Conservation (phyloP, 1,140 invertebrate genomes). For the Cydia splendana region DNA sequence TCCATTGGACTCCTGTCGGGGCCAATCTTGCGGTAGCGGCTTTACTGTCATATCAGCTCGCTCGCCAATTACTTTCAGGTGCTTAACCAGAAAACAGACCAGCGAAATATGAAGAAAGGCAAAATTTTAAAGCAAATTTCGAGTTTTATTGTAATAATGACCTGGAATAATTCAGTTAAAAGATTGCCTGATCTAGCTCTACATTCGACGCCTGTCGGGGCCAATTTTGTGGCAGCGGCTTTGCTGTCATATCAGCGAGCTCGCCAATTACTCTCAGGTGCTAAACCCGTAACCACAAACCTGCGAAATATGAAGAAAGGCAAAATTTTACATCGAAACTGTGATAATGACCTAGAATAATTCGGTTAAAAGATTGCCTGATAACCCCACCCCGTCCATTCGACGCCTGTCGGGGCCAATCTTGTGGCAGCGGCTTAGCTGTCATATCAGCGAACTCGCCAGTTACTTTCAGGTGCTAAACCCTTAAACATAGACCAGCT, state of each 20-base stretch:
- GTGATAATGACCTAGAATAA: too few species aligned
- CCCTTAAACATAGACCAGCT: background rate
- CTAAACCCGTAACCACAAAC: background rate
- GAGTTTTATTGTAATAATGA: too few species aligned
- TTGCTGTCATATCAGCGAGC: slow-evolving; percentile 1
- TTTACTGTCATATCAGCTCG: background rate
- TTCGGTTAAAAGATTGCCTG: too few species aligned
- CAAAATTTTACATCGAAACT: background rate
- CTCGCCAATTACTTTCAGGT: background rate
- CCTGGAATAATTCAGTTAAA: too few species aligned
- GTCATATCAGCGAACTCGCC: background rate
- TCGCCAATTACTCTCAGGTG: slow-evolving; percentile 12
- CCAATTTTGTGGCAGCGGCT: background rate
- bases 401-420: background rate
- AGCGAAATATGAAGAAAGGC: background rate
- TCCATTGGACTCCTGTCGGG: background rate
- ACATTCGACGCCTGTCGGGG: background rate
- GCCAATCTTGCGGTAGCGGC: background rate
- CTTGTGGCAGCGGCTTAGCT: background rate
- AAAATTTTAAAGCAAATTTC: background rate
- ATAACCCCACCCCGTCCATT: background rate
- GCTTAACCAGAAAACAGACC: too few species aligned
- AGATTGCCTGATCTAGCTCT: background rate
- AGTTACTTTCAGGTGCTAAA: background rate
- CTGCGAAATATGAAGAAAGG: background rate